Evolutionary conservation across 2,888 invertebrate species (phyloP).

Genomic region (Conops quadrifasciatus): DNA sequence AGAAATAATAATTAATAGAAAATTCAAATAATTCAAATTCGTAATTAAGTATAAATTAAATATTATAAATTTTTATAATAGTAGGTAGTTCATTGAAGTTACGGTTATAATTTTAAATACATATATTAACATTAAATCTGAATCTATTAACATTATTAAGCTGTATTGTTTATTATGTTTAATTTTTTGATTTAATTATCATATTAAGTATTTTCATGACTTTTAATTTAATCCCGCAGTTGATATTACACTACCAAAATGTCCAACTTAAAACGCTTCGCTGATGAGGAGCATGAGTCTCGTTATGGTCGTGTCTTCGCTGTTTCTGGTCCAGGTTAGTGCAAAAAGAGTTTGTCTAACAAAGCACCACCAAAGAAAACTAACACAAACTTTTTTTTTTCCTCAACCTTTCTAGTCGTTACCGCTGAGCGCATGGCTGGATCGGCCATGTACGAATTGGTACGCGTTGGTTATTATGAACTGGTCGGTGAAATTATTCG

Average conservation of each 20-base stretch:
- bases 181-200: no score
- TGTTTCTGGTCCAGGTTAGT: constrained; percentile 95
- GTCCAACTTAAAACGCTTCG: constrained; percentile 76
- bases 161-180: no score
- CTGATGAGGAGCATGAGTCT: constrained; percentile 86
- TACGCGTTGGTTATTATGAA: constrained; percentile 97
- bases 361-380: no score
- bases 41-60: no score
- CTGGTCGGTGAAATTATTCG: constrained; percentile 99
- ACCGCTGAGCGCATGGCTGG: constrained; percentile 99
- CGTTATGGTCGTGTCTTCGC: constrained; percentile 95
- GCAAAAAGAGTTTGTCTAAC: not conserved
- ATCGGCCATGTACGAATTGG: constrained; percentile 99
- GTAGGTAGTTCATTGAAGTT: no score
- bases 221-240: not conserved
- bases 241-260: constrained; percentile 63
- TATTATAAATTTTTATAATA: no score
- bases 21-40: no score
- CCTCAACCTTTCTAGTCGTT: constrained; percentile 77
- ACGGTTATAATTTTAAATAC: no score
- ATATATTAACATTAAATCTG: no score
- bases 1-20: no score
- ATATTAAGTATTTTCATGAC: not conserved
- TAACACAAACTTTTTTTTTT: constrained; percentile 1
- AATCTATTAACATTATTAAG: no score